phyloP scores from a whole-genome alignment of 2,797 vertebrate genomes.

The Helostoma temminkii region DNA sequence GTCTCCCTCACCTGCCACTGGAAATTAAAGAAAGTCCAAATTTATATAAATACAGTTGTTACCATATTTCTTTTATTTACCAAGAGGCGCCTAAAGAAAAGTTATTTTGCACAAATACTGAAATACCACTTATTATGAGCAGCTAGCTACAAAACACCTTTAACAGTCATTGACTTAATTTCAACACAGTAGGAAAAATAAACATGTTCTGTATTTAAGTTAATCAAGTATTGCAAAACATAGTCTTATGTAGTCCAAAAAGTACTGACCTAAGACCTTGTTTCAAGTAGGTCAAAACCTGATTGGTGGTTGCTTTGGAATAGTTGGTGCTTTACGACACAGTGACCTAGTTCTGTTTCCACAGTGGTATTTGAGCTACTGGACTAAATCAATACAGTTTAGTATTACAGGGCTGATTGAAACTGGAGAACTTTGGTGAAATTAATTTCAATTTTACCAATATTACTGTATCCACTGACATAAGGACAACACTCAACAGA shows the following conservation, averaged over 20 bases:
- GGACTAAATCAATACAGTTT: slow-evolving; percentile 13
- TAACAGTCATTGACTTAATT: slow-evolving; percentile 1
- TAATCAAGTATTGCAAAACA: slow-evolving; percentile 51
- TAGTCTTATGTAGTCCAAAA: slow-evolving; percentile 39
- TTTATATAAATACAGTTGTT: slow-evolving; percentile 5
- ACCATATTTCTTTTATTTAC: slow-evolving; percentile 13
- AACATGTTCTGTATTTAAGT: not conserved
- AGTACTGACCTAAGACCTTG: slow-evolving; percentile 42
- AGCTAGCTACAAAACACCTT: not conserved
- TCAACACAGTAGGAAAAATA: slow-evolving; percentile 21
- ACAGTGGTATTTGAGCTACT: slow-evolving; percentile 12
- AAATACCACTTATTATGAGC: not conserved
- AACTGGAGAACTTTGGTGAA: not conserved
- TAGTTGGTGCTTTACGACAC: slow-evolving; percentile 41
- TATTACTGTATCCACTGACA: not conserved
- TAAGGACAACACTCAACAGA: not conserved
- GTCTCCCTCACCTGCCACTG: slow-evolving; percentile 90
- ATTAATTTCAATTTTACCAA: not conserved
- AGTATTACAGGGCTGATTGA: not conserved
- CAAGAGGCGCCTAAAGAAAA: not conserved
- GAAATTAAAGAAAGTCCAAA: slow-evolving; percentile 79
- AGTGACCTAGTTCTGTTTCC: slow-evolving; percentile 57
- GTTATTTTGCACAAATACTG: slow-evolving; percentile 78
- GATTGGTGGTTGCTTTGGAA: slow-evolving; percentile 34
- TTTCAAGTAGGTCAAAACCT: slow-evolving; percentile 59